phyloP scores from a whole-genome alignment of 1,140 invertebrate species.

The Drosophila watanabei region DNA sequence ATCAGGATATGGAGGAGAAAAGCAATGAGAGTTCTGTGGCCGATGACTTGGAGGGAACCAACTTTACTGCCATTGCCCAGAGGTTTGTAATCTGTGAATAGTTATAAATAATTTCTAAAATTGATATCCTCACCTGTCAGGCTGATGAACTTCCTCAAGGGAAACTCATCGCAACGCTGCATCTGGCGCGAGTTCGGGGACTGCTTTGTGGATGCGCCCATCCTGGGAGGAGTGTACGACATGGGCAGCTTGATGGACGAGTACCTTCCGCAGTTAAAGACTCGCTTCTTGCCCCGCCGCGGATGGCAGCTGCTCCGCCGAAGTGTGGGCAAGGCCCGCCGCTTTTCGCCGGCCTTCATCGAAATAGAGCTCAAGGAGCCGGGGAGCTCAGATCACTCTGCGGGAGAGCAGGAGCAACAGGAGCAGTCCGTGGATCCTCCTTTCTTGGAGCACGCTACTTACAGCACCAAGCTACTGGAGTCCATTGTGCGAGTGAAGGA shows the following conservation, averaged over 20 bases:
- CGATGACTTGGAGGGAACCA: neutral
- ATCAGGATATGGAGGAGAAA: neutral
- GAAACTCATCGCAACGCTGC: slow-evolving; percentile 45
- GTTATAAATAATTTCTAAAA: neutral
- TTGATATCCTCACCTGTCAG: neutral
- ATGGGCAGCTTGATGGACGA: slow-evolving; percentile 27
- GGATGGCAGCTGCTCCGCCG: slow-evolving; percentile 59
- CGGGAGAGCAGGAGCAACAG: no score
- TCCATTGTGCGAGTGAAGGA: slow-evolving; percentile 42
- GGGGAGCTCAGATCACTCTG: no score
- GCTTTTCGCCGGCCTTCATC: slow-evolving; percentile 57
- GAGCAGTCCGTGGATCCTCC: neutral
- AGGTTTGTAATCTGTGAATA: neutral
- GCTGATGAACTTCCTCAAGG: slow-evolving; percentile 39
- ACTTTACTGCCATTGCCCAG: no score
- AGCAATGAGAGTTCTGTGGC: neutral
- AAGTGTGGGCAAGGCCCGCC: slow-evolving; percentile 56
- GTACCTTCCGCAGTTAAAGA: slow-evolving; percentile 18
- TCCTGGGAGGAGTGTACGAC: slow-evolving; percentile 35
- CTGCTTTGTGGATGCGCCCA: slow-evolving; percentile 46
- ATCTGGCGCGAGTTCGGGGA: slow-evolving; percentile 62
- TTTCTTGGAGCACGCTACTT: slow-evolving; percentile 2
- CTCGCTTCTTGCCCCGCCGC: slow-evolving; percentile 36
- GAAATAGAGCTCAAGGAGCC: slow-evolving; percentile 21
- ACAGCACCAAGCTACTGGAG: slow-evolving; percentile 27